Conservation (phyloP, 2,888 invertebrate species). For the Eudiplozoon nipponicum region DNA sequence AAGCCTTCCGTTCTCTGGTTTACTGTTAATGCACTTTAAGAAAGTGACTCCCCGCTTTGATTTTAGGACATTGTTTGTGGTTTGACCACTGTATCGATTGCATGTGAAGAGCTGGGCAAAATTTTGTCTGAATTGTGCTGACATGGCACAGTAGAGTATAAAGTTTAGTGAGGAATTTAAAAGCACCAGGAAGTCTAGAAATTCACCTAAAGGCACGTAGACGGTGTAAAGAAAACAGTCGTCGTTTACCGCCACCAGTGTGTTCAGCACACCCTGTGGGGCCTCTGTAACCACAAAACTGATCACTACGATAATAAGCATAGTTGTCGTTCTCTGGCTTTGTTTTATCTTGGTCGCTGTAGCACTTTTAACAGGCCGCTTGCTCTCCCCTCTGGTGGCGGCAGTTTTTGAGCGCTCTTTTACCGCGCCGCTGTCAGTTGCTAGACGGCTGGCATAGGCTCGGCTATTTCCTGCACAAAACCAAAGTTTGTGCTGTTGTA, state of each 20-base stretch:
- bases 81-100: too few relatives aligned
- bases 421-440: too few relatives aligned
- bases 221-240: constrained; percentile 3
- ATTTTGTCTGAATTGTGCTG: constrained; percentile 10
- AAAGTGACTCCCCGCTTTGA: too few relatives aligned
- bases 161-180: constrained; percentile 14
- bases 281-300: constrained; percentile 15
- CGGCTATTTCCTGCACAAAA: too few relatives aligned
- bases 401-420: too few relatives aligned
- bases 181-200: constrained; percentile 10
- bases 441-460: too few relatives aligned
- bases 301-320: constrained; percentile 10
- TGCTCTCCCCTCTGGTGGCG: too few relatives aligned
- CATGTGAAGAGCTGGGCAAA: constrained; percentile 8
- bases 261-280: constrained; percentile 13
- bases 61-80: too few relatives aligned
- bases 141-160: constrained; percentile 13
- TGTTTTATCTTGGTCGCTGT: constrained; percentile 5
- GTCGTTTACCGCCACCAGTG: neutral
- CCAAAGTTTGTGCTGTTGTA: too few relatives aligned
- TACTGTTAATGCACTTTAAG: too few relatives aligned
- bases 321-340: constrained; percentile 7
- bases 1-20: too few relatives aligned
- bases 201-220: constrained; percentile 8
- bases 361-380: neutral